Evolutionary conservation across 2,888 invertebrate genomes (phyloP).

Genomic region (Ochropleura plecta): DNA sequence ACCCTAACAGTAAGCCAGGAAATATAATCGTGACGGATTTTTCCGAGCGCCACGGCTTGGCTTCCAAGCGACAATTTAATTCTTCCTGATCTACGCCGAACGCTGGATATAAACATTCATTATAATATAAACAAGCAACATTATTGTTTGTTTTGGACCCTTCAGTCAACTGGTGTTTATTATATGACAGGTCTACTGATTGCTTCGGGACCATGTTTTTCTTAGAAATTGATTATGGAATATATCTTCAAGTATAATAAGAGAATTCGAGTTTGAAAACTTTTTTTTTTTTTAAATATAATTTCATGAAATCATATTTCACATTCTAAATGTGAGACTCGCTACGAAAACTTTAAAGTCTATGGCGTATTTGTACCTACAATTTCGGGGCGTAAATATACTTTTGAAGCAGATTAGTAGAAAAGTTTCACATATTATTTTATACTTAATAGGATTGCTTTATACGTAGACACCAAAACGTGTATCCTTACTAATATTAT

Average conservation of each 20-base stretch:
- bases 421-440: too few relatives aligned
- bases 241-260: background rate
- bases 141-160: conserved; percentile 29
- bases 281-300: too few relatives aligned
- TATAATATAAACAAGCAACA: conserved; percentile 47
- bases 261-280: too few relatives aligned
- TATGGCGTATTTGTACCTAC: too few relatives aligned
- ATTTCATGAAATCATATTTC: too few relatives aligned
- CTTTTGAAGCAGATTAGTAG: too few relatives aligned
- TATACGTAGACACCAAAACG: too few relatives aligned
- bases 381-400: too few relatives aligned
- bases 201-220: background rate
- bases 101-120: conserved; percentile 29
- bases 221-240: background rate
- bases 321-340: too few relatives aligned
- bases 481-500: too few relatives aligned
- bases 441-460: too few relatives aligned
- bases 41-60: conserved; percentile 32
- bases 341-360: too few relatives aligned
- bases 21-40: conserved; percentile 42
- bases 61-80: conserved; percentile 44
- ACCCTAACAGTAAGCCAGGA: conserved; percentile 26
- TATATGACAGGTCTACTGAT: conserved; percentile 26
- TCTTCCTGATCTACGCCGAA: conserved; percentile 17
- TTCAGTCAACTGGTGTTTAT: conserved; percentile 14